Percentiles rank a stretch among this genome's conserved stretches.
phyloP scores from a whole-genome alignment of 2,113 vertebrate genomes.

The Eulacestoma nigropectus region DNA sequence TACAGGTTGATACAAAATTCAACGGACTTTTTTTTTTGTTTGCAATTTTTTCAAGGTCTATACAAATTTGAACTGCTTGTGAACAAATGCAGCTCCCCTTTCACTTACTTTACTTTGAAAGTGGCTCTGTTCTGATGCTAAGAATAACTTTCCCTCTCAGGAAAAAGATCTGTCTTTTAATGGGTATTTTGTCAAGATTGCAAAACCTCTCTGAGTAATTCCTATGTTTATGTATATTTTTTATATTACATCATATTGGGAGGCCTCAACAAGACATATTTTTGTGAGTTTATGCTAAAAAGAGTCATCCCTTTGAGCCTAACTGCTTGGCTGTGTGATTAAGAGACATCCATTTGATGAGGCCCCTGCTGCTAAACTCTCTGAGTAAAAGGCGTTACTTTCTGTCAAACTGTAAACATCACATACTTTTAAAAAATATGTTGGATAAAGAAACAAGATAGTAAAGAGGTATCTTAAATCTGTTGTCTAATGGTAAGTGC shows the following conservation, averaged over 20 bases:
- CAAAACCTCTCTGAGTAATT: background rate
- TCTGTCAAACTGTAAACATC: background rate
- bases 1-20: background rate
- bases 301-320: background rate
- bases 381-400: background rate
- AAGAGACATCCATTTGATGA: background rate
- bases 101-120: background rate
- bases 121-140: background rate
- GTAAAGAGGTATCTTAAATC: background rate
- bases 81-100: background rate
- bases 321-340: background rate
- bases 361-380: background rate
- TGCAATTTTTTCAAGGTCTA: background rate
- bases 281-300: conserved; percentile 9
- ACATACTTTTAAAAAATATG: background rate
- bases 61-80: background rate
- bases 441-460: background rate
- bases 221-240: conserved; percentile 11
- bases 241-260: conserved; percentile 4
- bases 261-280: background rate
- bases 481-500: background rate
- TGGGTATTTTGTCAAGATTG: background rate
- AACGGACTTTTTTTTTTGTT: background rate
- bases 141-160: background rate
- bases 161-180: background rate